Base-by-base conservation (phyloP, 2,797 vertebrate genomes). In the Sandelia bainsii region DNA sequence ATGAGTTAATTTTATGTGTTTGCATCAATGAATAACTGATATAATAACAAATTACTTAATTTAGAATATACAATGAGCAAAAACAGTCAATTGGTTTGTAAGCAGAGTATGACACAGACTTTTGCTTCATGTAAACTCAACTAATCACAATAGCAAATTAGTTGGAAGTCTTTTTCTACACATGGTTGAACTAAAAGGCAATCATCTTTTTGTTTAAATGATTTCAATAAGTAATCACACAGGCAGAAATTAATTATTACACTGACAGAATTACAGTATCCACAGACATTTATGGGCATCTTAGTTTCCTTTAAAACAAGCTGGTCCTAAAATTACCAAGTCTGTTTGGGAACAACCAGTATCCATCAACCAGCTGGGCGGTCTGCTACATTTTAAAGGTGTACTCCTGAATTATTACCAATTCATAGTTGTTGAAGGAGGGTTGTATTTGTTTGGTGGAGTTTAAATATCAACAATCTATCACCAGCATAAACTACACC, bases 281-380 rank as follows among this genome's bases (percentile, higher is more conserved):
- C 51, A 60, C 27, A 70, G 17, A 52, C n/a, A 34, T 49, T n/a
- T 13, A 45, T 52, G 29, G 10, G 37, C 68, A 29, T 37, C 8
- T 62, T 16, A 22, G n/a, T 14, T 3, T 8, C 22, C 14, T 34
- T 20, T 64, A 11, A 34, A 27, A 8, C 42, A 54, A 51, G 10
- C 13, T 52, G 39, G 45, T 40, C 27, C 13, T 4, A 25, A 53
- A 10, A 49, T 9, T 2, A 57, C n/a, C 4, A 7, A 54, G 25
- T 25, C 42, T 12, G 23, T 14, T 67, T 64, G 29, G n/a, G 16
- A 25, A 3, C 57, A 22, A 59, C 27, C 40, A 52, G 46, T 2
- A 0, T 5, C 25, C 14, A 62, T 29, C 9, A 0, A 16, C n/a
- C 40, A 51, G 32, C 29, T 22, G 32, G 14, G 34, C 5, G 0